A percentile compares a stretch with the other conserved stretches of the same genome.
These are phyloP conservation scores for Acromyrmex charruanus DNA, from an alignment of 1,140 invertebrate genomes.

Conservation along the genomic window DNA sequence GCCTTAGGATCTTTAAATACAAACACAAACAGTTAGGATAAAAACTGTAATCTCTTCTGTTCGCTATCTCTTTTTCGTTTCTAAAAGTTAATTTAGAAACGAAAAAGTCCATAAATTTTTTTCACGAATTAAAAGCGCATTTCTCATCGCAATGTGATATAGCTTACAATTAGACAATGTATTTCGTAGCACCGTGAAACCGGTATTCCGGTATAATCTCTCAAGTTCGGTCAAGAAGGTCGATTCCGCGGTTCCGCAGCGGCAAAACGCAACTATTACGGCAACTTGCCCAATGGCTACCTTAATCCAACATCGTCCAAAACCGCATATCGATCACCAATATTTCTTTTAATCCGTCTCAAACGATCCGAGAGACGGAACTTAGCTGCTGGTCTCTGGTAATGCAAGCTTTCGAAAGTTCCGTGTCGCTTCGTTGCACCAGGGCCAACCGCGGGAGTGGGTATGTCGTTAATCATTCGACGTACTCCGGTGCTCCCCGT, in stretches of 20 bases:
- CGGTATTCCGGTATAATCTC: not conserved
- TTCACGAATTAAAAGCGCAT: constrained; percentile 20
- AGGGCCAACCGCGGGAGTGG: constrained; percentile 70
- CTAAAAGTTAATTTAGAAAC: too few species aligned
- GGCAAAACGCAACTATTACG: constrained; percentile 41
- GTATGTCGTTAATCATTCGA: constrained; percentile 80
- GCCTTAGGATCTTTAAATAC: constrained; percentile 16
- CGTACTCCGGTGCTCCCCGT: constrained; percentile 44
- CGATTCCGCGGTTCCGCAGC: not conserved
- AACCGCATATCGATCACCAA: constrained; percentile 52
- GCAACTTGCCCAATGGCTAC: constrained; percentile 41
- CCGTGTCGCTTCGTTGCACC: constrained; percentile 68
- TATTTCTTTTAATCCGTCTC: constrained; percentile 58
- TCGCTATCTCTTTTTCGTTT: too few species aligned
- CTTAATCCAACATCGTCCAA: constrained; percentile 30
- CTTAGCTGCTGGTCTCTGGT: constrained; percentile 40
- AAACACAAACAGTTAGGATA: not conserved
- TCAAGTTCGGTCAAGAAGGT: not conserved
- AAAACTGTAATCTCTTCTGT: constrained; percentile 20
- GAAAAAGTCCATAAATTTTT: not conserved
- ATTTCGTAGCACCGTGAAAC: not conserved
- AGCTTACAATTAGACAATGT: not conserved
- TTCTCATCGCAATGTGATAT: not conserved
- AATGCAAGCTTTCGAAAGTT: constrained; percentile 74
- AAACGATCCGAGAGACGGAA: constrained; percentile 65